Evolutionary conservation across 2,888 invertebrate genomes (phyloP).

Genomic region (Drosophila testacea): DNA sequence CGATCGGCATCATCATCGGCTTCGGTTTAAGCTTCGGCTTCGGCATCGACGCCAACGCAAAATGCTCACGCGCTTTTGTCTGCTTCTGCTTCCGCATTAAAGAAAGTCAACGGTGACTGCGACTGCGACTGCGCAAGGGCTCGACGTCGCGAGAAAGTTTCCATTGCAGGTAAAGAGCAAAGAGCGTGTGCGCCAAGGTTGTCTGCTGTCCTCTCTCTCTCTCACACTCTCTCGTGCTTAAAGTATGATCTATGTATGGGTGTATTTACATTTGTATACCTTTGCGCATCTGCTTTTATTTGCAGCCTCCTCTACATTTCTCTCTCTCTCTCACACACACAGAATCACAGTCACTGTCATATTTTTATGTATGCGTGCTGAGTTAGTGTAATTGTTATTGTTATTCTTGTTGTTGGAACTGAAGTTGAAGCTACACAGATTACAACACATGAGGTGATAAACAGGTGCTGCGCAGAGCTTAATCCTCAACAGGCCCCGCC

Average conservation of each 20-base stretch:
- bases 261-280: conserved; percentile 1
- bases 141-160: conserved; percentile 65
- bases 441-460: conserved; percentile 78
- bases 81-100: conserved; percentile 70
- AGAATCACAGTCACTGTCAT: conserved; percentile 1
- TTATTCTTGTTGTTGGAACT: conserved; percentile 34
- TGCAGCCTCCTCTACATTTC: conserved; percentile 41
- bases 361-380: conserved; percentile 21
- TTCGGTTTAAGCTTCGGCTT: conserved; percentile 42
- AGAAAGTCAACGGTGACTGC: conserved; percentile 60
- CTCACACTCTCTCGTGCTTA: conserved; percentile 11
- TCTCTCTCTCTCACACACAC: conserved; percentile 6
- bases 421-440: conserved; percentile 63
- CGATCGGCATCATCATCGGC: conserved; percentile 28
- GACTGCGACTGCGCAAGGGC: conserved; percentile 34
- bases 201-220: conserved; percentile 43
- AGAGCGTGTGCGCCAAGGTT: conserved; percentile 63
- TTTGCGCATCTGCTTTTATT: conserved; percentile 33
- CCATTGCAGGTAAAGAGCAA: conserved; percentile 35
- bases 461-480: conserved; percentile 69
- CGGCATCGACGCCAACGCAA: conserved; percentile 55
- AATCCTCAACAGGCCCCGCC: conserved; percentile 25
- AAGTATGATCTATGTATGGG: background rate
- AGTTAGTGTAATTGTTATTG: conserved; percentile 50
- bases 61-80: conserved; percentile 68